phyloP scores from a whole-genome alignment of 2,113 vertebrate genomes.

The Halcyon senegalensis region DNA sequence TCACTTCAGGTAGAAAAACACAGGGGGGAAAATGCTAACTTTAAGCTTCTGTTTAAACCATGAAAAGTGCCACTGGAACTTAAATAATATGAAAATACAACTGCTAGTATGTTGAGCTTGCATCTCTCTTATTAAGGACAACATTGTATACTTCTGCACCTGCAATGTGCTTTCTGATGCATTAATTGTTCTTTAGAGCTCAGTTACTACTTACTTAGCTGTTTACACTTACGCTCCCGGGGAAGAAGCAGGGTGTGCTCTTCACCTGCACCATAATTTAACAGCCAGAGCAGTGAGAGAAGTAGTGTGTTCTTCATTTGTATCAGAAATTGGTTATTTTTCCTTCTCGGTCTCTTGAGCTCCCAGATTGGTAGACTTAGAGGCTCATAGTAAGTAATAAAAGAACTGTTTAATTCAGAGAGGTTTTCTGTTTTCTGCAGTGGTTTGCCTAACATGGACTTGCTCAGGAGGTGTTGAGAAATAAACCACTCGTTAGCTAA shows the following conservation, averaged over 20 bases:
- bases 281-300: neutral
- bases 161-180: neutral
- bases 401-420: neutral
- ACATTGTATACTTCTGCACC: neutral
- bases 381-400: neutral
- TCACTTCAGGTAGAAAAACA: neutral
- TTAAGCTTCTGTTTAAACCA: neutral
- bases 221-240: neutral
- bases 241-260: neutral
- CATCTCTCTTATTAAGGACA: neutral
- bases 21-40: neutral
- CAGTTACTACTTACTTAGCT: neutral
- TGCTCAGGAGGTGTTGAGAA: neutral
- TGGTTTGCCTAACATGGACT: neutral
- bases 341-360: neutral
- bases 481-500: neutral
- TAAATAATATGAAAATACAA: neutral
- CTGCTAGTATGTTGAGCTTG: neutral
- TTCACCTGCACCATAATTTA: neutral
- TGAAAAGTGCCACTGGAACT: neutral
- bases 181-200: neutral
- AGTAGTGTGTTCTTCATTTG: neutral
- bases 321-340: neutral
- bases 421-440: neutral
- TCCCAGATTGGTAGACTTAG: neutral